phyloP scores from a whole-genome alignment of 2,113 vertebrate species.

The Notarius quadriscutis region DNA sequence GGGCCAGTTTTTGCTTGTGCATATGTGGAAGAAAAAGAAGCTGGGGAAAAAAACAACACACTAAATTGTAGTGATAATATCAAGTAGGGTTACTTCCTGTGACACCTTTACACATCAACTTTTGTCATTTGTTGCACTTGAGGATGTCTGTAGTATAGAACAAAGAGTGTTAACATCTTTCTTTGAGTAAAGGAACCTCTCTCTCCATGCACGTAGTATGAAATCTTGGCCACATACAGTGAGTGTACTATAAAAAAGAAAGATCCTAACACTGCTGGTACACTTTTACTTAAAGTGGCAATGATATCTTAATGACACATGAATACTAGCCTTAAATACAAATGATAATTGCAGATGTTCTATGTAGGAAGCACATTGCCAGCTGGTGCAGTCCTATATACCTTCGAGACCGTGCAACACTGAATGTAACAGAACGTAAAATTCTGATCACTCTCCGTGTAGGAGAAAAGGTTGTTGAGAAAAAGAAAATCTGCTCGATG shows the following conservation, averaged over 20 bases:
- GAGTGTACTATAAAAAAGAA: not conserved
- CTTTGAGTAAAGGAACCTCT: not conserved
- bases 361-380: not conserved
- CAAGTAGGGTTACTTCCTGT: not conserved
- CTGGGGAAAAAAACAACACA: not conserved
- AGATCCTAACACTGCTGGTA: not conserved
- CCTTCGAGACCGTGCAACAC: not conserved
- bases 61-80: not conserved
- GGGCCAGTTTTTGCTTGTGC: not conserved
- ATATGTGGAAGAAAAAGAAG: not conserved
- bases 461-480: slow-evolving; percentile 20
- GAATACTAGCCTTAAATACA: not conserved
- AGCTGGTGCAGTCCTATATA: not conserved
- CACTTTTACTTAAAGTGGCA: not conserved
- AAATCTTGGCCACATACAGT: not conserved
- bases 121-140: not conserved
- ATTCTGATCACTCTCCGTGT: not conserved
- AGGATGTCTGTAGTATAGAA: not conserved
- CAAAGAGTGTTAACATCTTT: not conserved
- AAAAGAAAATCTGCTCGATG: slow-evolving; percentile 49
- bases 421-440: not conserved
- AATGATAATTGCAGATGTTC: not conserved
- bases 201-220: not conserved
- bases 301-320: not conserved
- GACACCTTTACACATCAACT: not conserved